Evolutionary conservation across 2,888 invertebrate species (phyloP), one percentile per base, ranked within the genome.

Genomic region (Ceratothoa steindachneri): DNA sequence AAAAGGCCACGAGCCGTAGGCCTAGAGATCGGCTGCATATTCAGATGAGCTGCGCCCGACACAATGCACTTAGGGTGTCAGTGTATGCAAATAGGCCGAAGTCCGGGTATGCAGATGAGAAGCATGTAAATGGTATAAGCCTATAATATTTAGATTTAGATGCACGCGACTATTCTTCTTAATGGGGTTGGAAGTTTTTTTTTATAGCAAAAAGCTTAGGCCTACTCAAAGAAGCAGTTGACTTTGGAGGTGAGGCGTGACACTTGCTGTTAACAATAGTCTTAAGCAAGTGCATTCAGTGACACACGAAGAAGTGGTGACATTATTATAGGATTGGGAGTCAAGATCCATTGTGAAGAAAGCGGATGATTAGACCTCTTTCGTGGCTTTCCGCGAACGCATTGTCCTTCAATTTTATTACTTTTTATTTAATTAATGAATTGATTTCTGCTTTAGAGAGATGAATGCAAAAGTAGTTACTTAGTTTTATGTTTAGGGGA

Each of bases 31-130:
- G 60, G 65, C 69, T 75, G 75, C 75, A 75, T 75, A 71, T 71
- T 71, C 71, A 75, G 71, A 71, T 75, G 69, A 41, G 29, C 24
- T 68, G 60, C 12, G 64, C 24, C 55, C n/a, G 19, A 22, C 30
- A 75, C 71, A 75, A 75, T 75, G 75, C 75, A 75, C 75, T 68
- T 75, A 71, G 69, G 71, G 67, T 71, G 71, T 67, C 71, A 41
- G 60, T 75, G 75, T 75, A 75, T 75, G 75, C 75, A 75, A 75
- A 75, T 71, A 52, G 65, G 22, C 31, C 28, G 71, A 52, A 60
- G 22, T 60, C 1, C 12, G 12, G 22, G 60, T 60, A 60, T 60
- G 60, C 60, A 60, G 60, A 60, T 60, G 30, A 31, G 51, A 71
- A 71, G 75, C 71, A 75, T 75, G 75, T 69, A 75, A 71, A 75